Evolutionary conservation across 1,140 invertebrate species (phyloP), one percentile per base, ranked within the genome.

Genomic region (Lordiphosa stackelbergi): DNA sequence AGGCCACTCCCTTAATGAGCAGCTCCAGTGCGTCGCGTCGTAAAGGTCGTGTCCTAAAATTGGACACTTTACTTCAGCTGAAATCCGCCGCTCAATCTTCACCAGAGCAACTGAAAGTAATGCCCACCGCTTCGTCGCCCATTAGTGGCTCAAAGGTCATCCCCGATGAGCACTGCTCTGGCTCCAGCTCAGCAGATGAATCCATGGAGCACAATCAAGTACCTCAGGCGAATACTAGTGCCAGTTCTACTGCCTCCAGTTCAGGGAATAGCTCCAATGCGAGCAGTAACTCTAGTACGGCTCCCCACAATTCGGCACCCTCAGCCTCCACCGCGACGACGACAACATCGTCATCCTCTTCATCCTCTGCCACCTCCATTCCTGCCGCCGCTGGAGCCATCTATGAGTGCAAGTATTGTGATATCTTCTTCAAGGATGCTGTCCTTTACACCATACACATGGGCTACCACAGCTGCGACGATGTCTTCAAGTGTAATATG

Each of bases 391-490:
- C 59, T 38, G 69, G 36, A 1, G 69, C 85, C 49, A 87, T 87
- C 46, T 93, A 93, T 74, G 90, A 91, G 53, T 99, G 97, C 85
- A 90, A 92, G 24, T 94, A 94, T 85, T 99, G 98, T 88, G 93
- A 95, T 70, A 97, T 98, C 22, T 90, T 92, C 3, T 99, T 98
- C 88, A 92, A 92, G n/a, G 95, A 98, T 83, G 91, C 93, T 24
- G 92, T 96, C 6, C 95, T 99, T 92, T 97, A 97, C 88, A 94
- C 93, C 0, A 95, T 98, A 79, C 98, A 99, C 88, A 98, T 98
- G 95, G 95, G 95, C 52, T 98, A 96, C 88, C 98, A 99, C 88
- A 94, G 94, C 3, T 95, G 92, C 88, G 90, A 93, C 53, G 92
- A 98, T 87, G 97, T 97, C 0, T 98, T 95, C 88, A 95, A 94